Evolutionary conservation across 2,888 invertebrate species (phyloP), one percentile per base, ranked within the genome.

Genomic region (Drosophila demipolita): DNA sequence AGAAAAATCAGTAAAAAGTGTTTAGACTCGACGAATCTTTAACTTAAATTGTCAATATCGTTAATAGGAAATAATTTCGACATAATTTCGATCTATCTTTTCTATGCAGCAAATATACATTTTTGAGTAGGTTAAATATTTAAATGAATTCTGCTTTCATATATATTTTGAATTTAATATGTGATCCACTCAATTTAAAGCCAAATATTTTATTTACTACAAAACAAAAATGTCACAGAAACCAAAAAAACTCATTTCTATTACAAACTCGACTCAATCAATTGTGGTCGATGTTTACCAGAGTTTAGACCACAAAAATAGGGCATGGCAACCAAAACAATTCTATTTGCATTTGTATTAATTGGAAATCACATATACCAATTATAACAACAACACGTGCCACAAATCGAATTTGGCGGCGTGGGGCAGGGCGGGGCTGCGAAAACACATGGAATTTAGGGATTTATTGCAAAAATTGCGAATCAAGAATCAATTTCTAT

Each of bases 291-390:
- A 8, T 15, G 40, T 26, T 67, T 61, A 36, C 55, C 69, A 54
- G 49, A 60, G 0, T 15, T 23, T 4, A 23, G 32, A 50, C 77
- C 77, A 60, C 77, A 79, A 52, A 50, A 45, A 75, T 60, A 40
- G 66, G 49, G 55, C 32, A 54, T 60, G 26, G 29, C 26, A 42
- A 68, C 58, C 53, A 38, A 53, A 63, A 57, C 65, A 57, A 62
- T 63, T 58, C 49, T 62, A 63, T 79, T 75, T 70, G 45, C 57
- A 70, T 70, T 70, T 66, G 70, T 75, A 79, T 79, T 77, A 77
- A 77, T 77, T 77, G 77, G 63, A 79, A 77, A 79, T 79, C 71
- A 79, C 66, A 79, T 69, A 49, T 55, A 79, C 23, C 77, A 79
- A 79, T 77, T 75, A 74, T 55, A 80, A 50, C 62, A 78, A 23